Percentiles rank a stretch among this genome's conserved stretches.
Evolutionary conservation across 2,797 vertebrate species (phyloP).

Genomic region (Myotis myotis): DNA sequence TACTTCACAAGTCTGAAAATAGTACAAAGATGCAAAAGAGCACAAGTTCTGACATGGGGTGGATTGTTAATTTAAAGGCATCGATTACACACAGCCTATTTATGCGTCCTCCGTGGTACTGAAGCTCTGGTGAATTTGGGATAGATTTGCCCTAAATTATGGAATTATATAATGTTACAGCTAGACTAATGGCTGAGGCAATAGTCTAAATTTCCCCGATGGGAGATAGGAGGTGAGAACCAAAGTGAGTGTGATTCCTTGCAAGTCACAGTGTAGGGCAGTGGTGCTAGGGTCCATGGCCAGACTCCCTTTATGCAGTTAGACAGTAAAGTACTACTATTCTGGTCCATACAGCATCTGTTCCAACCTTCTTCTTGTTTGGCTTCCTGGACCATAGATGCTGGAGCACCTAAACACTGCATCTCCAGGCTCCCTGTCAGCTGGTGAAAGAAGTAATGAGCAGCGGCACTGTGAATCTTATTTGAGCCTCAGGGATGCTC

Average conservation of each 20-base stretch:
- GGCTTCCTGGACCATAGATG: not conserved
- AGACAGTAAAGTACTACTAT: not conserved
- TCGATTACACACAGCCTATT: not conserved
- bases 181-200: not conserved
- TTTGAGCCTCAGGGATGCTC: not conserved
- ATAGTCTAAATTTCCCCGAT: not conserved
- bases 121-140: not conserved
- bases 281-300: not conserved
- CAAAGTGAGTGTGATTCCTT: not conserved
- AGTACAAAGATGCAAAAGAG: not conserved
- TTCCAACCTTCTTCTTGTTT: not conserved
- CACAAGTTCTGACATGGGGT: not conserved
- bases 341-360: not conserved
- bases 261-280: not conserved
- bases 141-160: not conserved
- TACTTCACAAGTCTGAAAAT: constrained; percentile 35
- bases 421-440: not conserved
- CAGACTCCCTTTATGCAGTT: not conserved
- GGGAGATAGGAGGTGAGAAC: not conserved
- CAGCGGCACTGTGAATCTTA: not conserved
- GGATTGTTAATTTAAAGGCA: constrained; percentile 32
- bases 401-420: not conserved
- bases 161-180: not conserved
- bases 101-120: not conserved
- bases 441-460: not conserved